Percentiles rank a stretch among this genome's conserved stretches.
These are phyloP conservation scores for Drosophila bocki DNA, from an alignment of 1,140 invertebrate species.

Conservation along the genomic window DNA sequence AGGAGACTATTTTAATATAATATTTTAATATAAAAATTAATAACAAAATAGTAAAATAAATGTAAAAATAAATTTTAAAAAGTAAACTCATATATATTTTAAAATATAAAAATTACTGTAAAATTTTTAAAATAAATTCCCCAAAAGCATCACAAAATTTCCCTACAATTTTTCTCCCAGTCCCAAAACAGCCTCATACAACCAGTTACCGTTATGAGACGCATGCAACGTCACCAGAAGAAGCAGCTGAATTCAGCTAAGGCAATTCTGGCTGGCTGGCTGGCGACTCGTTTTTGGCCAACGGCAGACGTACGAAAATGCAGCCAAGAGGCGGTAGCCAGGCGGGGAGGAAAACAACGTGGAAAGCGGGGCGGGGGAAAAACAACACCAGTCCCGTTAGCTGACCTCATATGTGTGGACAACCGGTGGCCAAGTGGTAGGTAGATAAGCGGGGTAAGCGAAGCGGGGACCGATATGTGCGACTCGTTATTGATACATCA, in stretches of 20 bases:
- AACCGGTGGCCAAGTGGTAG: slow-evolving; percentile 39
- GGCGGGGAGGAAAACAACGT: slow-evolving; percentile 3
- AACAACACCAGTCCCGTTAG: slow-evolving; percentile 58
- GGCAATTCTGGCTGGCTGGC: slow-evolving; percentile 16
- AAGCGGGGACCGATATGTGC: slow-evolving; percentile 26
- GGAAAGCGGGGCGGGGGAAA: slow-evolving; percentile 24
- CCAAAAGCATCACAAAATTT: too few relatives aligned
- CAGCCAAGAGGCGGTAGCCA: slow-evolving; percentile 12
- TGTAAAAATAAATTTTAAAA: too few relatives aligned
- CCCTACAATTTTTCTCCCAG: background rate
- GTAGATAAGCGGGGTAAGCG: background rate
- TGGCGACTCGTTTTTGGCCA: slow-evolving; percentile 69
- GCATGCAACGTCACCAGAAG: slow-evolving; percentile 44
- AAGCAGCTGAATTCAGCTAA: slow-evolving; percentile 12
- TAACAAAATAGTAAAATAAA: too few relatives aligned
- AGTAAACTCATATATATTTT: too few relatives aligned
- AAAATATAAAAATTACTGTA: too few relatives aligned
- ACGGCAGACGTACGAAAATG: slow-evolving; percentile 49
- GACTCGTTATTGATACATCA: slow-evolving; percentile 69
- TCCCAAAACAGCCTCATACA: background rate
- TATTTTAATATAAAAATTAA: too few relatives aligned
- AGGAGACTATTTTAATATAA: background rate
- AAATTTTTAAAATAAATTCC: background rate
- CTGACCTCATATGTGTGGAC: slow-evolving; percentile 73
- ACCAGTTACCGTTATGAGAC: slow-evolving; percentile 47